These are phyloP conservation scores for Drosophila trapezifrons DNA, from an alignment of 1,140 invertebrate species.

Conservation along the genomic window DNA sequence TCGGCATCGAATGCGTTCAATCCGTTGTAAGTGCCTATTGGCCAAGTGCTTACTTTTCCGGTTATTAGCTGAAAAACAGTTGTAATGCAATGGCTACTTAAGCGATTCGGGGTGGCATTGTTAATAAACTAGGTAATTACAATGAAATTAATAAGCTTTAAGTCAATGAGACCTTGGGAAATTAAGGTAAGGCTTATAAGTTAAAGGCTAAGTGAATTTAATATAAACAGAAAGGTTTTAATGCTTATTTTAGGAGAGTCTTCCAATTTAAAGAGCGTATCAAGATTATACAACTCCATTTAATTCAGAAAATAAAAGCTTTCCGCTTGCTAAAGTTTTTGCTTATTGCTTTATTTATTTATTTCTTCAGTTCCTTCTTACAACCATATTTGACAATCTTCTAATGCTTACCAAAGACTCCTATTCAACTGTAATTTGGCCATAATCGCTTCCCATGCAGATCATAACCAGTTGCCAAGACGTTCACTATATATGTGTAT, in stretches of 20 bases:
- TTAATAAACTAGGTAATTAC: not conserved
- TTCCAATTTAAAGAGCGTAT: too few species aligned
- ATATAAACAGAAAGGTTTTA: too few species aligned
- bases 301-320: too few species aligned
- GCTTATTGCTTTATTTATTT: not conserved
- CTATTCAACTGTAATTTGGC: slow-evolving; percentile 14
- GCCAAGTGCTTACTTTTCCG: not conserved
- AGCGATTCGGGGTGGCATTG: not conserved
- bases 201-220: too few species aligned
- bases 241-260: too few species aligned
- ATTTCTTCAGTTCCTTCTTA: not conserved
- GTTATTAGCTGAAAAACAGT: slow-evolving; percentile 15
- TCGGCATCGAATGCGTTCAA: not conserved
- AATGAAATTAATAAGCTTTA: not conserved
- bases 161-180: not conserved
- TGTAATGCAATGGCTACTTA: slow-evolving; percentile 6
- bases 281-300: too few species aligned
- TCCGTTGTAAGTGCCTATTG: slow-evolving; percentile 23
- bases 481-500: slow-evolving; percentile 12
- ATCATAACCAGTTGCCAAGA: slow-evolving; percentile 4
- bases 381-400: not conserved
- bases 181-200: too few species aligned
- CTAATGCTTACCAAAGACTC: not conserved
- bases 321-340: not conserved
- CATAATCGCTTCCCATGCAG: slow-evolving; percentile 27